phyloP scores from a whole-genome alignment of 2,113 vertebrate species.

The Athene noctua region DNA sequence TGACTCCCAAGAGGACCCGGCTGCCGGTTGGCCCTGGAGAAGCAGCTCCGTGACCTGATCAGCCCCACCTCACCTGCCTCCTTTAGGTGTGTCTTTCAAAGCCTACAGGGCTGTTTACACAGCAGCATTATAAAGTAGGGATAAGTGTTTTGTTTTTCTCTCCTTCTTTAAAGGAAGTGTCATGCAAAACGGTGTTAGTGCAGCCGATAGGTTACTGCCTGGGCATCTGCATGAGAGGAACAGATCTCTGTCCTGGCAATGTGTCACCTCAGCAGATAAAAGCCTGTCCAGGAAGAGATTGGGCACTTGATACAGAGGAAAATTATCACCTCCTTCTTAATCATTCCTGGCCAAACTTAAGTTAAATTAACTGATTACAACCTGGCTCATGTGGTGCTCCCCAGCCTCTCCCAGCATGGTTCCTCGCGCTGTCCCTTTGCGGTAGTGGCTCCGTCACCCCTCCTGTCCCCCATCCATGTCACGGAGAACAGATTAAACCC shows the following conservation, averaged over 20 bases:
- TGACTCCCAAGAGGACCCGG: not conserved
- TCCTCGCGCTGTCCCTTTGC: not conserved
- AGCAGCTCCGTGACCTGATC: not conserved
- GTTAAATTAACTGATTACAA: constrained; percentile 43
- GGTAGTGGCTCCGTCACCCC: not conserved
- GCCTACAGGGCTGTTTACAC: not conserved
- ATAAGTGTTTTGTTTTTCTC: constrained; percentile 7
- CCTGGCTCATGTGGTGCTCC: not conserved
- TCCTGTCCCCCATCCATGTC: not conserved
- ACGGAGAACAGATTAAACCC: not conserved
- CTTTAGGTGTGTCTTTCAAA: not conserved
- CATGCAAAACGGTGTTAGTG: not conserved
- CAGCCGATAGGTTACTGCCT: not conserved
- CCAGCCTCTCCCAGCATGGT: not conserved
- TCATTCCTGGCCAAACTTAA: not conserved
- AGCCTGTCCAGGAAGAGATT: constrained; percentile 29
- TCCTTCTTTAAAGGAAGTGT: not conserved
- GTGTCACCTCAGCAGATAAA: constrained; percentile 4
- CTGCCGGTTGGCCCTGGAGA: not conserved
- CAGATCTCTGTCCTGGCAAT: not conserved
- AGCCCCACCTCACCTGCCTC: not conserved
- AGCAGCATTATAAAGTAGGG: not conserved
- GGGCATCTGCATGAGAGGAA: not conserved
- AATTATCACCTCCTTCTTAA: constrained; percentile 45
- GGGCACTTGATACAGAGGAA: not conserved